These are phyloP conservation scores for Astur gentilis DNA, from an alignment of 2,113 vertebrate species.

Conservation along the genomic window DNA sequence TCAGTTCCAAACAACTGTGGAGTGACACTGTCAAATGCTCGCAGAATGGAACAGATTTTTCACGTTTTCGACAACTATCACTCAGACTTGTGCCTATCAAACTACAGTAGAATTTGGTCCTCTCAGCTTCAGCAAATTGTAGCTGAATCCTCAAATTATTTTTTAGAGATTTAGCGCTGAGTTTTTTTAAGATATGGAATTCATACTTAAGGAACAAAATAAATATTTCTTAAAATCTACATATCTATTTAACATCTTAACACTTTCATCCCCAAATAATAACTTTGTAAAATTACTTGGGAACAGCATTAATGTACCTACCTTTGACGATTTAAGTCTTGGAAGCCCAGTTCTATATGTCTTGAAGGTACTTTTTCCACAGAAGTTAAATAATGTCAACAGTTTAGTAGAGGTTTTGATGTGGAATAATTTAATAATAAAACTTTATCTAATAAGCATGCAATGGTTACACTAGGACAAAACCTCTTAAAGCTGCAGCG, in stretches of 20 bases:
- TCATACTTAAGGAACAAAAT: constrained; percentile 22
- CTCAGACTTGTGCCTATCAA: neutral
- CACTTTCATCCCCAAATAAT: constrained; percentile 66
- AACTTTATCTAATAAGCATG: constrained; percentile 78
- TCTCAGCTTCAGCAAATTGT: neutral
- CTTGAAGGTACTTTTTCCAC: constrained; percentile 88
- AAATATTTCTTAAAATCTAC: constrained; percentile 21
- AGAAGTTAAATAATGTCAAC: constrained; percentile 92
- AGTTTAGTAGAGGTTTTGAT: constrained; percentile 92
- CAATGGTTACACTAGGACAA: constrained; percentile 74
- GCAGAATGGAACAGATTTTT: neutral
- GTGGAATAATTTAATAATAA: constrained; percentile 78
- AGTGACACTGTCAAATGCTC: neutral
- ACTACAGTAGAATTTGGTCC: neutral
- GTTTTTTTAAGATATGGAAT: neutral
- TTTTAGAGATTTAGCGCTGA: neutral
- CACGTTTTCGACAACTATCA: neutral
- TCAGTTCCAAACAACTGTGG: neutral
- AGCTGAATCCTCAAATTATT: constrained; percentile 27
- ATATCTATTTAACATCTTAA: constrained; percentile 38
- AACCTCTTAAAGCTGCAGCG: constrained; percentile 79
- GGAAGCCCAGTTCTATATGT: constrained; percentile 88
- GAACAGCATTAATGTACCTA: constrained; percentile 86
- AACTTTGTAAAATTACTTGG: constrained; percentile 70
- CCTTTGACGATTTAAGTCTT: constrained; percentile 85